Percentiles rank a stretch among this genome's conserved stretches.
Evolutionary conservation across 2,888 invertebrate species (phyloP).

Genomic region (Abscondita cerata): DNA sequence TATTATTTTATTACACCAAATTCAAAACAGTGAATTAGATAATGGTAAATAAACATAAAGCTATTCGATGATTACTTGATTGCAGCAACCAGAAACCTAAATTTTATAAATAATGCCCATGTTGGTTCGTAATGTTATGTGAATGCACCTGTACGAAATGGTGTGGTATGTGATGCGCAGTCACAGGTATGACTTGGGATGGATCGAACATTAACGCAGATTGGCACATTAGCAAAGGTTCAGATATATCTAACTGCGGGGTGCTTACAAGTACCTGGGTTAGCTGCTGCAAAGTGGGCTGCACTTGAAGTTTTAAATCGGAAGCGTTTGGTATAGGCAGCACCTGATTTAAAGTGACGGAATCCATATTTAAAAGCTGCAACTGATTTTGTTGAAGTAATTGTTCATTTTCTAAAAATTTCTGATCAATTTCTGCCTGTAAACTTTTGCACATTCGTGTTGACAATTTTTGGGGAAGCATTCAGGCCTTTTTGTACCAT

Average conservation of each 20-base stretch:
- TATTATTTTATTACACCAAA: no score
- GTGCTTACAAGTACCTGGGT: constrained; percentile 51
- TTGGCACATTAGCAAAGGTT: constrained; percentile 53
- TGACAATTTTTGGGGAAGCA: constrained; percentile 43
- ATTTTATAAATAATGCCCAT: constrained; percentile 40
- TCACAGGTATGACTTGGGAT: constrained; percentile 50
- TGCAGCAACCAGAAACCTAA: no score
- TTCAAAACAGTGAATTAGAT: no score
- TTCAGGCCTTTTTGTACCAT: constrained; percentile 53
- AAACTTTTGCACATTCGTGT: constrained; percentile 9
- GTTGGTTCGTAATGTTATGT: constrained; percentile 42
- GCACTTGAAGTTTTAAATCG: constrained; percentile 48
- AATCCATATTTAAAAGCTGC: constrained; percentile 47
- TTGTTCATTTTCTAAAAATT: constrained; percentile 1
- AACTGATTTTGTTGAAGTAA: constrained; percentile 40
- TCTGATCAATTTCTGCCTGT: not conserved
- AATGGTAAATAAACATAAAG: no score
- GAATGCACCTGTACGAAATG: constrained; percentile 53
- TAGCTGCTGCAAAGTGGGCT: constrained; percentile 42
- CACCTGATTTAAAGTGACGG: constrained; percentile 40
- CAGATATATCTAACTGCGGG: constrained; percentile 47
- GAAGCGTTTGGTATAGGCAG: constrained; percentile 46
- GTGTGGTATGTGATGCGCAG: constrained; percentile 46
- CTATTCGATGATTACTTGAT: no score
- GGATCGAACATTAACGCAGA: constrained; percentile 53